Base-by-base conservation (phyloP, 2,888 invertebrate genomes). In the Troides helena region DNA sequence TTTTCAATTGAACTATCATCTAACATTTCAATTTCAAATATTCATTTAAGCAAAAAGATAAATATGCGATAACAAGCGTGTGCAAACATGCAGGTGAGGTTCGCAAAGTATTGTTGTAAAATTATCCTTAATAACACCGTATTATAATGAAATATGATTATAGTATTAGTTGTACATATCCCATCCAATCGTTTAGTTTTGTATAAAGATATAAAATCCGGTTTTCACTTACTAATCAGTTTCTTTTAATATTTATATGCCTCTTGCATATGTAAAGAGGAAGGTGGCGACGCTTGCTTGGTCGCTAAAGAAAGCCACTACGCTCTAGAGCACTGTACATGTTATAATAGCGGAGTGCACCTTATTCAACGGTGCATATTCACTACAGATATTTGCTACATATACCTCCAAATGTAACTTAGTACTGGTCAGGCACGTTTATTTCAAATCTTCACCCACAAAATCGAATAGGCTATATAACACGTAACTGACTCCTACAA, bases 281-380 rank as follows among this genome's bases (percentile, higher is more conserved):
- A 21, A 84, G 81, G 72, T 73, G 83, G 50, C 18, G 18, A 84
- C 85, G 83, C 86, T 86, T 84, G 87, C 85, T 21, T 83, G 82
- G 75, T 81, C 77, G 81, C 76, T 81, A 79, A 76, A 81, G 76
- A 73, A 73, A 69, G 75, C 72, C 76, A 76, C 81, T 79, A 82
- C 81, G 80, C 85, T 88, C 84, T 81, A 88, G 86, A 80, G 84
- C 77, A 53, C 8, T 90, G 90, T 86, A 83, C 85, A 86, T 86
- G 85, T 86, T 85, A 86, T 85, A 85, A 86, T 85, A 84, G 78
- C 83, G 77, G 81, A 91, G 90, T 84, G 89, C 82, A 82, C 84
- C 81, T 85, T 84, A 81, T 85, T 88, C 81, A 80, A 88, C 89
- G 85, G 90, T 88, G 85, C 84, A 85, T 76, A 73, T 77, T 75